Percentiles rank a stretch among this genome's conserved stretches.
Conservation (phyloP, 2,888 invertebrate species). For the Lacanobia oleracea region DNA sequence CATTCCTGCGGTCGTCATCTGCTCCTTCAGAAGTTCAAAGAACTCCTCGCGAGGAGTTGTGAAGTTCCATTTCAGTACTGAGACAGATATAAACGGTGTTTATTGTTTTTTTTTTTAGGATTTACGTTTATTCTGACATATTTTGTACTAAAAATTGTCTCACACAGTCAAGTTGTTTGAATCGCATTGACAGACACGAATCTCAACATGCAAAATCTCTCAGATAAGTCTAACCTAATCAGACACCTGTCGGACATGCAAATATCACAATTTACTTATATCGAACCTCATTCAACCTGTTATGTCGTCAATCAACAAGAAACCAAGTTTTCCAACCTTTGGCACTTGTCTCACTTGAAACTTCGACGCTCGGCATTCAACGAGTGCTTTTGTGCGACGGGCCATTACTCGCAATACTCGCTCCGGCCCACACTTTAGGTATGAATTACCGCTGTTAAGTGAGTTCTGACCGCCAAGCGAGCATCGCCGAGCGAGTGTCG, state of each 20-base stretch:
- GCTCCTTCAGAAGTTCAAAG: slow-evolving; percentile 96
- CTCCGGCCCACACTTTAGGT: too few relatives aligned
- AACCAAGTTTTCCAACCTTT: neutral
- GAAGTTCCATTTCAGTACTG: slow-evolving; percentile 98
- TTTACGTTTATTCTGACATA: too few relatives aligned
- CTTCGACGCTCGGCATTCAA: too few relatives aligned
- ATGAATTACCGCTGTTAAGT: too few relatives aligned
- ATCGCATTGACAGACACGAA: neutral
- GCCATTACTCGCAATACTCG: too few relatives aligned
- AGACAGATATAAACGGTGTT: slow-evolving; percentile 34
- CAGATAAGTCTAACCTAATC: neutral
- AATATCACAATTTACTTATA: neutral
- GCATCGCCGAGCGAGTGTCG: too few relatives aligned
- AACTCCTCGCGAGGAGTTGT: slow-evolving; percentile 98
- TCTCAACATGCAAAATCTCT: slow-evolving; percentile 9
- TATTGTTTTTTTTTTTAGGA: neutral
- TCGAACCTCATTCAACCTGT: neutral
- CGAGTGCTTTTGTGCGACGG: too few relatives aligned
- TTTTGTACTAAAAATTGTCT: neutral
- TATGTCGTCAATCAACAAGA: neutral
- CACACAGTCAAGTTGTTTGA: neutral
- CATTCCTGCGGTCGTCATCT: slow-evolving; percentile 96
- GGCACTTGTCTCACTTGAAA: too few relatives aligned
- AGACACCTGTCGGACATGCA: neutral
- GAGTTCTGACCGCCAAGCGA: too few relatives aligned